Conservation (phyloP, 2,113 vertebrate species). For the Amphiprion percula region DNA sequence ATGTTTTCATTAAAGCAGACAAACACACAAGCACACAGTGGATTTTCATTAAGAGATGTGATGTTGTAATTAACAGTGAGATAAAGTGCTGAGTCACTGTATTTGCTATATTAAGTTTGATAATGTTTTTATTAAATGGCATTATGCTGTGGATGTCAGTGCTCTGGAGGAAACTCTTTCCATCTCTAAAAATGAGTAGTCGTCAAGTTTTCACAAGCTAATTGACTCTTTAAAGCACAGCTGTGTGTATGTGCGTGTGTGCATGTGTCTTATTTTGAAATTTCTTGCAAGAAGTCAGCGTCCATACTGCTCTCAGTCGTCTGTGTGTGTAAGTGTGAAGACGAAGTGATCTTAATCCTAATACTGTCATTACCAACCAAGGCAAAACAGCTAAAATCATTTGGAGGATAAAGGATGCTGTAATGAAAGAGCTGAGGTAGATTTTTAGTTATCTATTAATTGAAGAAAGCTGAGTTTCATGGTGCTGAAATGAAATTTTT, state of each 20-base stretch:
- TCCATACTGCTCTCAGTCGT: not conserved
- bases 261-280: conserved; percentile 6
- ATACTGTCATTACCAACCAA: no score
- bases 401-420: no score
- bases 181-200: conserved; percentile 70
- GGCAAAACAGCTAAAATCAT: no score
- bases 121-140: conserved; percentile 77
- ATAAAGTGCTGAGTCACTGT: conserved; percentile 70
- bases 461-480: no score
- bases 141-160: conserved; percentile 64
- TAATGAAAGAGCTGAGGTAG: no score
- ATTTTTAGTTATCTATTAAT: no score
- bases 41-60: conserved; percentile 69
- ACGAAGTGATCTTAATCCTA: not conserved
- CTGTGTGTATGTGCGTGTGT: conserved; percentile 48
- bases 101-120: conserved; percentile 72
- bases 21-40: conserved; percentile 13
- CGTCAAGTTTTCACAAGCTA: conserved; percentile 75
- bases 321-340: not conserved
- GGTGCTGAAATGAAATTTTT: no score
- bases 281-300: not conserved
- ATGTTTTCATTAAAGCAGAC: conserved; percentile 53
- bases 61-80: conserved; percentile 68
- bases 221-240: conserved; percentile 71
- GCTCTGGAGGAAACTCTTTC: conserved; percentile 62